A percentile compares a stretch with the other conserved stretches of the same genome.
Conservation (phyloP, 1,140 invertebrate species). For the Ostrea edulis region DNA sequence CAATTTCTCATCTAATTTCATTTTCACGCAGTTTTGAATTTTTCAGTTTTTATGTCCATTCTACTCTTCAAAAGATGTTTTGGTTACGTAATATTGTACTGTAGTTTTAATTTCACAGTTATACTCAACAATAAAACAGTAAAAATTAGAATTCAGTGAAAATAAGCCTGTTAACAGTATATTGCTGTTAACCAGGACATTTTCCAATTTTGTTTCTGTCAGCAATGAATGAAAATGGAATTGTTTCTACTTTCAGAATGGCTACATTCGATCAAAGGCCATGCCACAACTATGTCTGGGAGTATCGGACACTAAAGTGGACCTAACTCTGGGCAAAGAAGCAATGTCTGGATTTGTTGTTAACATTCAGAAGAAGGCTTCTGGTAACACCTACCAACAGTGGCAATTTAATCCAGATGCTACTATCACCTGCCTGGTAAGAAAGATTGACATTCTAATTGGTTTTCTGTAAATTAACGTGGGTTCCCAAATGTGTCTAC, state of each 20-base stretch:
- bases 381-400: constrained; percentile 70
- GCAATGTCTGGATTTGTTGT: constrained; percentile 71
- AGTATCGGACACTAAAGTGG: constrained; percentile 66
- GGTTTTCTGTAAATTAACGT: neutral
- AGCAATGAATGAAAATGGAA: too few relatives aligned
- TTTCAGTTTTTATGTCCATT: neutral
- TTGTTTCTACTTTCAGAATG: constrained; percentile 64
- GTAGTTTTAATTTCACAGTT: too few relatives aligned
- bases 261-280: constrained; percentile 73
- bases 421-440: constrained; percentile 71
- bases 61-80: too few relatives aligned
- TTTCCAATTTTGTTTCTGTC: too few relatives aligned
- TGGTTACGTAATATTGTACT: too few relatives aligned
- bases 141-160: too few relatives aligned
- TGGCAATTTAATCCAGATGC: constrained; percentile 76
- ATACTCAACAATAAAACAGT: too few relatives aligned
- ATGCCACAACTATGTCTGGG: constrained; percentile 74
- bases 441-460: constrained; percentile 1
- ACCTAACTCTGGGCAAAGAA: constrained; percentile 57
- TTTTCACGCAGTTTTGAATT: neutral
- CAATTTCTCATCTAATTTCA: neutral
- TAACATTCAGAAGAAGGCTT: constrained; percentile 71
- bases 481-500: neutral
- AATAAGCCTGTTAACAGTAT: too few relatives aligned
- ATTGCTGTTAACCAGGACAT: too few relatives aligned